Conservation (phyloP, 2,888 invertebrate genomes). For the Cheilosia vernalis region DNA sequence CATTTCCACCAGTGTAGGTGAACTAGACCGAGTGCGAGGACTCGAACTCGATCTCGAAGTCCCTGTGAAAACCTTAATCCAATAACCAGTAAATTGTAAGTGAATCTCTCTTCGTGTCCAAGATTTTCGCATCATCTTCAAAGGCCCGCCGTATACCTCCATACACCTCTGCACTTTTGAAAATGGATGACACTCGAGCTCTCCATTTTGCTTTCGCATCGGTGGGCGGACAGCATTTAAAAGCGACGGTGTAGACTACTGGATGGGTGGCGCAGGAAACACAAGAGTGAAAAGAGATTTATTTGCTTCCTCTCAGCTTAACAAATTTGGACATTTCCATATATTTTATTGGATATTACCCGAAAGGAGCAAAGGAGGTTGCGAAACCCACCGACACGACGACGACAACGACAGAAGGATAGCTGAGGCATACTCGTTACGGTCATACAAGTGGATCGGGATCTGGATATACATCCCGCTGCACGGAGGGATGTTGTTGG, state of each 20-base stretch:
- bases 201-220: conserved; percentile 18
- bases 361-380: conserved; percentile 16
- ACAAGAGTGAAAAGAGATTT: conserved; percentile 70
- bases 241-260: not conserved
- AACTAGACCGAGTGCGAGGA: conserved; percentile 1
- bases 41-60: conserved; percentile 19
- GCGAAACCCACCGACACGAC: not conserved
- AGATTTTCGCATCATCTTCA: conserved; percentile 72
- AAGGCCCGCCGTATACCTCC: conserved; percentile 28
- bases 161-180: conserved; percentile 22
- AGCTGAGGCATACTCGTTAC: conserved; percentile 19
- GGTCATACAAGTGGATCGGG: conserved; percentile 55
- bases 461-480: conserved; percentile 14
- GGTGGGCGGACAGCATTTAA: conserved; percentile 36
- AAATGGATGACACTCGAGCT: conserved; percentile 64
- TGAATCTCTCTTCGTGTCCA: conserved; percentile 62
- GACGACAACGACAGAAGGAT: conserved; percentile 17
- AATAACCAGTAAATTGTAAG: conserved; percentile 71
- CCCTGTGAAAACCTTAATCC: conserved; percentile 60
- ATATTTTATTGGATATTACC: conserved; percentile 73
- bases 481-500: conserved; percentile 57
- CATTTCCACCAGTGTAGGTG: conserved; percentile 22
- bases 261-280: conserved; percentile 8
- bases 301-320: conserved; percentile 74
- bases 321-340: conserved; percentile 75